phyloP scores from a whole-genome alignment of 2,113 vertebrate species.

The Megaceryle torquata region DNA sequence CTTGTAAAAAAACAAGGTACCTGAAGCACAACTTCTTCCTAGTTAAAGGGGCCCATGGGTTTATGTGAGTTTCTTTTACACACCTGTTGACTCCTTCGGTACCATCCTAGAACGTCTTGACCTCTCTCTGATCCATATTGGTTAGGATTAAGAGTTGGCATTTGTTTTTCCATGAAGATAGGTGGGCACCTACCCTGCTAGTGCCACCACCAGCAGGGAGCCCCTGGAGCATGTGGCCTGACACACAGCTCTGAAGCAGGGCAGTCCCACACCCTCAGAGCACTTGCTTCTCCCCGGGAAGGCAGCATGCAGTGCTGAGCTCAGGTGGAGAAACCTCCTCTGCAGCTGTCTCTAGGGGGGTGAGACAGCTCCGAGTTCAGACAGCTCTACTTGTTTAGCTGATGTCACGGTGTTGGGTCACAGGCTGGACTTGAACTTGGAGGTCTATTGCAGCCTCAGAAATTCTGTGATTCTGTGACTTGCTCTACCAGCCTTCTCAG shows the following conservation, averaged over 20 bases:
- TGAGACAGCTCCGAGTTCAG: not conserved
- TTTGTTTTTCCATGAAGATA: not conserved
- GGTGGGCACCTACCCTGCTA: rapidly evolving
- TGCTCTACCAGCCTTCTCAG: not conserved
- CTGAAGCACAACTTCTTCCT: not conserved
- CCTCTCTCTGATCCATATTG: not conserved
- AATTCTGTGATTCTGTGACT: too few relatives aligned
- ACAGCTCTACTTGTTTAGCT: not conserved
- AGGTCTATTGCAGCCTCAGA: too few relatives aligned
- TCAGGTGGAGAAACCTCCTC: not conserved
- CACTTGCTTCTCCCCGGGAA: not conserved
- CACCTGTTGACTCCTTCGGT: not conserved
- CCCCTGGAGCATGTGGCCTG: rapidly evolving
- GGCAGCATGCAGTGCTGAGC: not conserved
- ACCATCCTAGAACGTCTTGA: not conserved
- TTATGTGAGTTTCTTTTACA: not conserved
- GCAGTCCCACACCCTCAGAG: not conserved
- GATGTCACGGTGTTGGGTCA: too few relatives aligned
- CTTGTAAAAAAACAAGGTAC: not conserved
- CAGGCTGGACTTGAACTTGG: too few relatives aligned
- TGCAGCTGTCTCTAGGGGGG: not conserved
- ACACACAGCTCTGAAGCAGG: not conserved
- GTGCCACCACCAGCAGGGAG: rapidly evolving
- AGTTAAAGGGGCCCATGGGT: not conserved
- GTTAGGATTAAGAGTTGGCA: not conserved